phyloP scores from a whole-genome alignment of 2,888 invertebrate species.

The Thymelicus sylvestris region DNA sequence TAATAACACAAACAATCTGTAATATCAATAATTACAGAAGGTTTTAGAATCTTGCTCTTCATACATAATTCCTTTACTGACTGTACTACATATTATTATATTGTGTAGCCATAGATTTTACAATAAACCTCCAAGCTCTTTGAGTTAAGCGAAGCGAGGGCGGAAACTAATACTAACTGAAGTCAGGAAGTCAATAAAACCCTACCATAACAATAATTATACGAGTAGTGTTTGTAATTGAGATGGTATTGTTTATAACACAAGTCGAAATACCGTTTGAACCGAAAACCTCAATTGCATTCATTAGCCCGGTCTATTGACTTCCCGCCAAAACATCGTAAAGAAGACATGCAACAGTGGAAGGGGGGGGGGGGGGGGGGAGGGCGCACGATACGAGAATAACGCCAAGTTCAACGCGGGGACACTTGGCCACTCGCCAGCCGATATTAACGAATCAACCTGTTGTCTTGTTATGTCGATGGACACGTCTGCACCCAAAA shows the following conservation, averaged over 20 bases:
- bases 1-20: too few relatives aligned
- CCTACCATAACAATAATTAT: too few relatives aligned
- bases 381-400: constrained; percentile 12
- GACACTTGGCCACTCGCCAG: constrained; percentile 12
- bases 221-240: too few relatives aligned
- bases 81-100: too few relatives aligned
- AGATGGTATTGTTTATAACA: not conserved
- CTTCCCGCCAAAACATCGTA: constrained; percentile 33
- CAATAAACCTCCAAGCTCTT: too few relatives aligned
- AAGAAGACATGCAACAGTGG: not conserved
- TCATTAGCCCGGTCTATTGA: constrained; percentile 19
- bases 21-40: too few relatives aligned
- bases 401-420: constrained; percentile 14
- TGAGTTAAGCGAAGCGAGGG: too few relatives aligned
- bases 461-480: constrained; percentile 10
- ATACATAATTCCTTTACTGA: too few relatives aligned
- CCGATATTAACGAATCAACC: constrained; percentile 6
- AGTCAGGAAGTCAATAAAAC: too few relatives aligned
- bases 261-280: not conserved
- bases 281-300: constrained; percentile 7
- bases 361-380: not conserved
- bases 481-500: not conserved
- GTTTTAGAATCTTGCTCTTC: too few relatives aligned
- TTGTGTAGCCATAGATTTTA: too few relatives aligned
- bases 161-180: too few relatives aligned